Evolutionary conservation across 2,113 vertebrate genomes (phyloP).

Genomic region (Anolis sagrei): DNA sequence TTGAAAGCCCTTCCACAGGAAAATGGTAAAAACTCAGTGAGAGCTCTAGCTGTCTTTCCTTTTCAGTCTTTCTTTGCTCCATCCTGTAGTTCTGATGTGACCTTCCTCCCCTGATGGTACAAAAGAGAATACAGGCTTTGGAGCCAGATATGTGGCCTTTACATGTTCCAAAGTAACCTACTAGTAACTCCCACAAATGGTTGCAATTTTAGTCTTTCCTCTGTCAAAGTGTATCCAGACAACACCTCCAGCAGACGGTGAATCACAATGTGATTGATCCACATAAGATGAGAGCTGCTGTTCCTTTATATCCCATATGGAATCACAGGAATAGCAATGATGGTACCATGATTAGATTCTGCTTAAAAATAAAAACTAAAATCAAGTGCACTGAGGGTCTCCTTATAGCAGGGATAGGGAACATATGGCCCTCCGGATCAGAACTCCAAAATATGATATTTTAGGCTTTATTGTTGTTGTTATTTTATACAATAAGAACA

Average conservation of each 20-base stretch:
- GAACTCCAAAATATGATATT: not conserved
- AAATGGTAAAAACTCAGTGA: not conserved
- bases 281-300: not conserved
- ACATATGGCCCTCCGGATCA: no score
- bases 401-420: not conserved
- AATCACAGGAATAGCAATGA: not conserved
- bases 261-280: not conserved
- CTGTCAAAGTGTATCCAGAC: not conserved
- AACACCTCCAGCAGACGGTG: not conserved
- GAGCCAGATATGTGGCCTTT: not conserved
- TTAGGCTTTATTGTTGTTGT: no score
- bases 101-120: not conserved
- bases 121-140: not conserved
- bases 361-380: not conserved
- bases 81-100: no score
- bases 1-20: not conserved
- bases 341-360: not conserved
- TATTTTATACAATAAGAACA: not conserved
- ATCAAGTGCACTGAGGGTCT: not conserved
- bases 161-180: not conserved
- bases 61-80: not conserved
- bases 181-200: not conserved
- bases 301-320: not conserved
- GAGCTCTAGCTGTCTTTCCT: not conserved
- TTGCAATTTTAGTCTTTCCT: not conserved